phyloP scores from a whole-genome alignment of 2,888 invertebrate genomes.

The Drosophila birchii region DNA sequence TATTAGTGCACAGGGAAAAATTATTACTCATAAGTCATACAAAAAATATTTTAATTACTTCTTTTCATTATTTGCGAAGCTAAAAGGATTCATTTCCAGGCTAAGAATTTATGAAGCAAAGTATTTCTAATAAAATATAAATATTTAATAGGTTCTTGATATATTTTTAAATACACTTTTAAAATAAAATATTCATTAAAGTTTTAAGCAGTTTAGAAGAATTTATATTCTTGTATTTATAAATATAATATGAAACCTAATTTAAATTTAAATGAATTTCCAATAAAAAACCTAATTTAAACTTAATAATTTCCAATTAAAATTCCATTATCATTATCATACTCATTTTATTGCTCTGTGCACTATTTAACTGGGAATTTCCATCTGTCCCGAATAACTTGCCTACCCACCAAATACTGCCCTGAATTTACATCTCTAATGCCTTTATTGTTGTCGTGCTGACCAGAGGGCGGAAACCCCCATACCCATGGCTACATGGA shows the following conservation, averaged over 20 bases:
- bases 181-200: no score
- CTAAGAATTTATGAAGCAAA: no score
- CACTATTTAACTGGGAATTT: slow-evolving; percentile 17
- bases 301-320: no score
- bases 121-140: neutral
- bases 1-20: slow-evolving; percentile 1
- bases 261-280: no score
- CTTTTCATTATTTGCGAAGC: no score
- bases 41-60: neutral
- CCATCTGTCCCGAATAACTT: slow-evolving; percentile 9
- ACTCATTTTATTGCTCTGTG: neutral
- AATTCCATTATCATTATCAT: no score
- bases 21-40: neutral
- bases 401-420: slow-evolving; percentile 19
- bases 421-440: slow-evolving; percentile 40
- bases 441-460: slow-evolving; percentile 44
- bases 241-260: no score
- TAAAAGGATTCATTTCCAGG: no score
- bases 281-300: no score
- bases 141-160: neutral
- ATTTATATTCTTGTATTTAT: no score
- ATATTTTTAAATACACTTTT: no score
- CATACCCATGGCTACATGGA: neutral
- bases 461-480: slow-evolving; percentile 28
- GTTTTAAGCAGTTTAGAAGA: no score